Evolutionary conservation across 2,888 invertebrate genomes (phyloP).

Genomic region (Cephonodes hylas): DNA sequence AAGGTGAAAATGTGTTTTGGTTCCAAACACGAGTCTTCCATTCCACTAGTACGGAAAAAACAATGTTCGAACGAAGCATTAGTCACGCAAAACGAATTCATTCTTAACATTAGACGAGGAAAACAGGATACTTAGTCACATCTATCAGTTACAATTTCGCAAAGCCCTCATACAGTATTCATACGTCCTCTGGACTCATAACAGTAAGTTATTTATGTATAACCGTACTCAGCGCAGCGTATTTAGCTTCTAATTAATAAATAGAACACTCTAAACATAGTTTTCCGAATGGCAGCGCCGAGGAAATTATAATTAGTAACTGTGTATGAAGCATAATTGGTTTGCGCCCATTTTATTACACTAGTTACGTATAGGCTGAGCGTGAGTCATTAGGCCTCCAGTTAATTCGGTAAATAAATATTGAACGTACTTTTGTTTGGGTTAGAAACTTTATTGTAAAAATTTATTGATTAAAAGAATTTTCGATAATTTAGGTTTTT

Average conservation of each 20-base stretch:
- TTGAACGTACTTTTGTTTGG: neutral
- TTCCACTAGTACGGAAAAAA: neutral
- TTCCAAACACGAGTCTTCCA: no score
- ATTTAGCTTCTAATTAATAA: conserved; percentile 57
- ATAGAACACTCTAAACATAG: conserved; percentile 61
- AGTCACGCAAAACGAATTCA: neutral
- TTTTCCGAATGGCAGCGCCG: conserved; percentile 56
- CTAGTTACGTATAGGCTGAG: conserved; percentile 18
- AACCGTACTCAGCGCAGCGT: conserved; percentile 51
- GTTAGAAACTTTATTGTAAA: neutral
- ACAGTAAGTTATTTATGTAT: conserved; percentile 13
- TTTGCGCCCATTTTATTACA: conserved; percentile 46
- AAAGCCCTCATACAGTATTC: neutral
- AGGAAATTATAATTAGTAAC: conserved; percentile 66
- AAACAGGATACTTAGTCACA: neutral
- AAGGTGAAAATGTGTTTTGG: no score
- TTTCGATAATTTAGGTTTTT: no score
- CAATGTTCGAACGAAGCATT: neutral
- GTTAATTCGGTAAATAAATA: conserved; percentile 9
- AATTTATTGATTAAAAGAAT: no score
- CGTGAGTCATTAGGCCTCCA: conserved; percentile 8
- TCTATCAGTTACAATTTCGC: neutral
- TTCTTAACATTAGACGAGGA: neutral
- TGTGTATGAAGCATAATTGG: conserved; percentile 59
- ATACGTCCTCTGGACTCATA: neutral